Percentiles rank a stretch among this genome's conserved stretches.
Evolutionary conservation across 1,140 invertebrate genomes (phyloP).

Genomic region (Ceratoteleas bidentatus): DNA sequence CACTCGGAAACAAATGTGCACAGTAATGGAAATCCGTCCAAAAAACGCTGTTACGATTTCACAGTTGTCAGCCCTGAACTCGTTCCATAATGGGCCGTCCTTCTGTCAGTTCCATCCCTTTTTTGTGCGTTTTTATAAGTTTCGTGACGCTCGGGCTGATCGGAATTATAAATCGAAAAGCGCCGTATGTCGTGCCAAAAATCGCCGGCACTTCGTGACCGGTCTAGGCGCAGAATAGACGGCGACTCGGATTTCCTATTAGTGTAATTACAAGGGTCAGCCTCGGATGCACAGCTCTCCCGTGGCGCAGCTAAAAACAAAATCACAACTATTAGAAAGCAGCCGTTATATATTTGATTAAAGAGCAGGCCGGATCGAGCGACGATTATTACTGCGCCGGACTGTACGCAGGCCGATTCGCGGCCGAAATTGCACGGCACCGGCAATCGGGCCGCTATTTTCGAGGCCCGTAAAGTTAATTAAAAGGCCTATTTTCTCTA

Average conservation of each 20-base stretch:
- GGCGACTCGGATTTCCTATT: conserved; percentile 58
- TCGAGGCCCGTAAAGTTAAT: conserved; percentile 62
- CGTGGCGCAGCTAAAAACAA: conserved; percentile 55
- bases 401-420: conserved; percentile 60
- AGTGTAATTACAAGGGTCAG: conserved; percentile 65
- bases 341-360: conserved; percentile 67
- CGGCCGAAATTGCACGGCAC: conserved; percentile 62
- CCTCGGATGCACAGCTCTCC: conserved; percentile 31
- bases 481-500: conserved; percentile 65
- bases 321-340: conserved; percentile 63
- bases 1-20: too few relatives aligned
- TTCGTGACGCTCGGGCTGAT: too few relatives aligned
- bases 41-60: too few relatives aligned
- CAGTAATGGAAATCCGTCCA: too few relatives aligned
- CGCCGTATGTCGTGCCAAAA: conserved; percentile 14
- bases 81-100: too few relatives aligned
- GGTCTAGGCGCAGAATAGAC: conserved; percentile 26
- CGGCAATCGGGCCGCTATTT: conserved; percentile 43
- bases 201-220: conserved; percentile 35
- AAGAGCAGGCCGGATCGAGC: conserved; percentile 61
- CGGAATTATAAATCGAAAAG: too few relatives aligned
- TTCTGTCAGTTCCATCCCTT: too few relatives aligned
- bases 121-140: too few relatives aligned
- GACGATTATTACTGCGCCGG: conserved; percentile 58
- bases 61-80: too few relatives aligned